These are phyloP conservation scores for Cladorhizidae sp. DNA, from an alignment of 37 sponge, comb jelly and placozoan genomes.

Conservation along the genomic window DNA sequence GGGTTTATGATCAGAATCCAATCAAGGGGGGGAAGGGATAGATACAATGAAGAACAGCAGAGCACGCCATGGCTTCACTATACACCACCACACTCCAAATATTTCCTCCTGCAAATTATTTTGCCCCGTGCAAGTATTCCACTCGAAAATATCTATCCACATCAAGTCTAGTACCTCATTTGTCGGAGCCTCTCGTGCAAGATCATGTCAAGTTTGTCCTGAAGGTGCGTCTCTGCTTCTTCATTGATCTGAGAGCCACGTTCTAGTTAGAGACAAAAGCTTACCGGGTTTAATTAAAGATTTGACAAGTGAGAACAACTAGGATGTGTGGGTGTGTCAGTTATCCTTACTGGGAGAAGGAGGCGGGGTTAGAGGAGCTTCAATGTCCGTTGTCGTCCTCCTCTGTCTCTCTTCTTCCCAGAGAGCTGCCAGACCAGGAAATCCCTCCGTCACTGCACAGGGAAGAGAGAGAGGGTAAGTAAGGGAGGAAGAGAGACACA, in stretches of 20 bases:
- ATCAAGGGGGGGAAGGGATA: too few species aligned
- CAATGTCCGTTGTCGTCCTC: slow-evolving; percentile 10
- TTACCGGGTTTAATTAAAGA: background rate
- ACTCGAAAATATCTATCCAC: background rate
- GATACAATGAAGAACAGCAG: too few species aligned
- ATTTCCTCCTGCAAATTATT: too few species aligned
- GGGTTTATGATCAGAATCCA: too few species aligned
- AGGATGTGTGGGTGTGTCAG: background rate
- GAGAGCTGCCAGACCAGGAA: slow-evolving; percentile 82
- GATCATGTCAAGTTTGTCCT: slow-evolving; percentile 7
- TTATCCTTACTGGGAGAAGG: slow-evolving; percentile 53
- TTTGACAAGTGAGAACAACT: background rate
- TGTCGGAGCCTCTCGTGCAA: slow-evolving; percentile 11
- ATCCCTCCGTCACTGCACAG: slow-evolving; percentile 30
- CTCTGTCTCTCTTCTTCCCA: slow-evolving; percentile 88
- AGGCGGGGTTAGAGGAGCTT: slow-evolving; percentile 40
- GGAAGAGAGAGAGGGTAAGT: background rate
- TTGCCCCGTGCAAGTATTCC: too few species aligned
- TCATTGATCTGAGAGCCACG: background rate
- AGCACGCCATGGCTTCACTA: too few species aligned
- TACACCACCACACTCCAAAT: too few species aligned
- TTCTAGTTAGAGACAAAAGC: background rate
- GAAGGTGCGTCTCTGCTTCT: slow-evolving; percentile 2
- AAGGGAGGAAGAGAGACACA: slow-evolving; percentile 5
- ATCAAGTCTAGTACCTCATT: slow-evolving; percentile 9